These are phyloP conservation scores for Capreolus pygargus DNA, from an alignment of 2,113 vertebrate genomes.

Conservation along the genomic window DNA sequence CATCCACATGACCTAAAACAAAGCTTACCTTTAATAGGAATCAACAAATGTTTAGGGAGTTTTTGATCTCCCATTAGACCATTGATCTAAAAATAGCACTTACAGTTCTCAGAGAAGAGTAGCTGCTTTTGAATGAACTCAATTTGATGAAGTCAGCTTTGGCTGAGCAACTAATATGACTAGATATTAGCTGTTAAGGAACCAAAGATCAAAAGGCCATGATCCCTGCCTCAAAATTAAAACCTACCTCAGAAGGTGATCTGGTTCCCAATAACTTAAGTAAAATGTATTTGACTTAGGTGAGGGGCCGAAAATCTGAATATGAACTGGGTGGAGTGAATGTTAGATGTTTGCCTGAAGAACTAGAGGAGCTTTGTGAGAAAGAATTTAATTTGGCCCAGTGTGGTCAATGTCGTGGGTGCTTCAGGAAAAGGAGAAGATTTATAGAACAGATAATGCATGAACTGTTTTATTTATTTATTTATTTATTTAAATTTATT, in stretches of 20 bases:
- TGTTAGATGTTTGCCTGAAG: neutral
- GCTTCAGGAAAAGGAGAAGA: accelerated
- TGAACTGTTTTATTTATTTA: neutral
- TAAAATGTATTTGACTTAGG: neutral
- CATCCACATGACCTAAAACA: neutral
- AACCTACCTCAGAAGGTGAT: neutral
- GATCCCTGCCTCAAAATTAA: neutral
- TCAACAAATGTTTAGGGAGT: neutral
- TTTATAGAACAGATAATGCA: neutral
- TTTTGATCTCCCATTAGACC: neutral
- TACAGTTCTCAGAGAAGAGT: neutral
- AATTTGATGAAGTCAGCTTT: neutral
- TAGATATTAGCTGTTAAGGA: neutral
- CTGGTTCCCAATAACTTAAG: neutral
- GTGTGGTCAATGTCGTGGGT: too few relatives aligned
- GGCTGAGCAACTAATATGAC: neutral
- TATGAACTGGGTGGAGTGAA: neutral
- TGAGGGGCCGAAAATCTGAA: neutral
- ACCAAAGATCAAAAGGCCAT: neutral
- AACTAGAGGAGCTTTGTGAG: neutral
- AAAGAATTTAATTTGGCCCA: neutral
- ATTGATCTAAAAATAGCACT: neutral
- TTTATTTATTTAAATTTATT: too few relatives aligned
- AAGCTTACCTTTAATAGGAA: neutral
- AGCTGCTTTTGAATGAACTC: neutral